A percentile compares a stretch with the other conserved stretches of the same genome.
These are phyloP conservation scores for Eubasilissa splendida DNA, from an alignment of 2,888 invertebrate genomes.

Conservation along the genomic window DNA sequence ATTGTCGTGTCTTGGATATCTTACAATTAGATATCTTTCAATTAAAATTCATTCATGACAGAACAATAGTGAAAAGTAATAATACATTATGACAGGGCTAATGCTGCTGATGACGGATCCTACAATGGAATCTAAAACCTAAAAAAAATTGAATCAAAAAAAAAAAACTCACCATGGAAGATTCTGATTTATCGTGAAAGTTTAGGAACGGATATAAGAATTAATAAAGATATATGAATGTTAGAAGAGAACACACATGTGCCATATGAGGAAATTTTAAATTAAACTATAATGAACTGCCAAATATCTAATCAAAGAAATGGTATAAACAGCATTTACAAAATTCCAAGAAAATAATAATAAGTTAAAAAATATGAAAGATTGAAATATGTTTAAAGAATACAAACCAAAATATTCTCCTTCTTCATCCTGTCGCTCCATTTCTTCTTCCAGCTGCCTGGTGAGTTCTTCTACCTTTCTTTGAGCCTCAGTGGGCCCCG, in stretches of 20 bases:
- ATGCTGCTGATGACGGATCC: too few relatives aligned
- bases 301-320: not conserved
- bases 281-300: not conserved
- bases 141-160: too few relatives aligned
- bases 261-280: too few relatives aligned
- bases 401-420: slow-evolving; percentile 95
- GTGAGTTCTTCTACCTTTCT: slow-evolving; percentile 94
- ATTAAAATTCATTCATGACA: too few relatives aligned
- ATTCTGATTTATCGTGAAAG: not conserved
- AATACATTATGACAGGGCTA: too few relatives aligned
- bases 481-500: slow-evolving; percentile 94
- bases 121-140: too few relatives aligned
- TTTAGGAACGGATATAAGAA: not conserved
- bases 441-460: slow-evolving; percentile 93
- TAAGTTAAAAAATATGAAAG: not conserved
- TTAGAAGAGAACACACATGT: not conserved
- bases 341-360: not conserved
- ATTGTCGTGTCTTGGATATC: too few relatives aligned
- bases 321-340: too few relatives aligned
- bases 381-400: not conserved
- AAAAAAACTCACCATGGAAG: not conserved
- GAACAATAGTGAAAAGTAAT: too few relatives aligned
- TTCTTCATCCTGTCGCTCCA: slow-evolving; percentile 95
- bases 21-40: too few relatives aligned
- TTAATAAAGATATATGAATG: not conserved